Percentiles rank a stretch among this genome's conserved stretches.
phyloP scores from a whole-genome alignment of 2,113 vertebrate species.

The Calyptomena viridis region DNA sequence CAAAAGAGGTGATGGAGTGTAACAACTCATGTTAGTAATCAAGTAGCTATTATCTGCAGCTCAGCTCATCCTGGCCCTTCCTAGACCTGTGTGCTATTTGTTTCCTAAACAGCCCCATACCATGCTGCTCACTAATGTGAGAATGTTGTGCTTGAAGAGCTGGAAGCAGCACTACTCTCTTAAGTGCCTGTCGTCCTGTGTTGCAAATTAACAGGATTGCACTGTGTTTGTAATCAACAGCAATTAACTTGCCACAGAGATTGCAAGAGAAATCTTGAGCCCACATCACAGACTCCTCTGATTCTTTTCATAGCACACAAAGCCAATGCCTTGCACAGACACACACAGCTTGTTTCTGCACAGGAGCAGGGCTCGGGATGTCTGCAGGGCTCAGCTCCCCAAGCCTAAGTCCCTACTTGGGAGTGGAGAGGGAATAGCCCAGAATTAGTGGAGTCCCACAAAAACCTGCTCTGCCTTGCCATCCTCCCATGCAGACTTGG shows the following conservation, averaged over 20 bases:
- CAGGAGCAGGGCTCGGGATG: neutral
- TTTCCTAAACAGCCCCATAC: neutral
- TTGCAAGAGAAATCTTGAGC: neutral
- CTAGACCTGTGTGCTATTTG: neutral
- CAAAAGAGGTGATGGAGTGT: neutral
- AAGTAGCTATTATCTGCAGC: neutral
- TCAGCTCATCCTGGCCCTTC: neutral
- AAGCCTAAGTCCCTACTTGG: neutral
- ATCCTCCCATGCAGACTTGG: neutral
- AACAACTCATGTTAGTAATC: neutral
- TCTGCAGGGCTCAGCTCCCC: neutral
- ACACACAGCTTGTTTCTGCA: neutral
- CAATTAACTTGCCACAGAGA: constrained; percentile 37
- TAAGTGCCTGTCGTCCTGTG: constrained; percentile 2
- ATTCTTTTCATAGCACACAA: neutral
- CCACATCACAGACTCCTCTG: neutral
- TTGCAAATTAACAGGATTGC: constrained; percentile 40
- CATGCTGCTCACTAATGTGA: neutral
- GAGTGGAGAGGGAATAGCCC: neutral
- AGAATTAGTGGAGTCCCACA: neutral
- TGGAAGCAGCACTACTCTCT: neutral
- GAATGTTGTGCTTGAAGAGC: neutral
- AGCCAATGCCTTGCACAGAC: neutral
- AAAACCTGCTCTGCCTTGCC: neutral
- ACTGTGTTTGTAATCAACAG: constrained; percentile 24